A percentile compares a stretch with the other conserved stretches of the same genome.
Evolutionary conservation across 1,140 invertebrate genomes (phyloP).

Genomic region (Euschistus heros): DNA sequence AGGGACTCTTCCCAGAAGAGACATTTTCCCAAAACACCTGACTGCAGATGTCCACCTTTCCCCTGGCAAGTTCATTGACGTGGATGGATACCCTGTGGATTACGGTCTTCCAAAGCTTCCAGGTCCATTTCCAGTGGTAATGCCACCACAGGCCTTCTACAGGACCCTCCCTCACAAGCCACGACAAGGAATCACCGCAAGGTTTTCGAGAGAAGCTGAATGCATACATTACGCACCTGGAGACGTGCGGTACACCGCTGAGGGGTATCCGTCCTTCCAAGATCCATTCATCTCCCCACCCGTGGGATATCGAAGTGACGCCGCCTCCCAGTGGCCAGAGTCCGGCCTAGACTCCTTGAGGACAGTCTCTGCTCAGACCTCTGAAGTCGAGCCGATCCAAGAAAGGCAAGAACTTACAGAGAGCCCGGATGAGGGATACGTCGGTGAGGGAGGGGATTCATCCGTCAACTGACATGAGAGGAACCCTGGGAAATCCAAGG

Average conservation of each 20-base stretch:
- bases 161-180: slow-evolving; percentile 56
- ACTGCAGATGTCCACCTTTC: slow-evolving; percentile 55
- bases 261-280: slow-evolving; percentile 47
- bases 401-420: slow-evolving; percentile 54
- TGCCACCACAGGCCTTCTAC: slow-evolving; percentile 45
- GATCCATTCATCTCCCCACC: slow-evolving; percentile 55
- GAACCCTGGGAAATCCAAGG: background rate
- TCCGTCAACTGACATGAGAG: slow-evolving; percentile 38
- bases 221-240: slow-evolving; percentile 43
- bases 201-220: slow-evolving; percentile 55
- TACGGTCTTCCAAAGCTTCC: slow-evolving; percentile 57
- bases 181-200: slow-evolving; percentile 46
- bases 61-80: slow-evolving; percentile 54
- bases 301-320: slow-evolving; percentile 45
- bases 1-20: slow-evolving; percentile 26
- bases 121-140: slow-evolving; percentile 34
- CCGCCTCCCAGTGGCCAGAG: slow-evolving; percentile 29
- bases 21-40: slow-evolving; percentile 37
- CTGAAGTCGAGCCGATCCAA: slow-evolving; percentile 16
- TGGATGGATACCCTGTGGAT: slow-evolving; percentile 65
- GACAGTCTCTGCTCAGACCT: slow-evolving; percentile 30
- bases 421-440: slow-evolving; percentile 78
- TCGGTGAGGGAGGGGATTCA: slow-evolving; percentile 50
- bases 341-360: slow-evolving; percentile 23
- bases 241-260: slow-evolving; percentile 62